Base-by-base conservation (phyloP, 1,140 invertebrate species). In the Penaeus vannamei region DNA sequence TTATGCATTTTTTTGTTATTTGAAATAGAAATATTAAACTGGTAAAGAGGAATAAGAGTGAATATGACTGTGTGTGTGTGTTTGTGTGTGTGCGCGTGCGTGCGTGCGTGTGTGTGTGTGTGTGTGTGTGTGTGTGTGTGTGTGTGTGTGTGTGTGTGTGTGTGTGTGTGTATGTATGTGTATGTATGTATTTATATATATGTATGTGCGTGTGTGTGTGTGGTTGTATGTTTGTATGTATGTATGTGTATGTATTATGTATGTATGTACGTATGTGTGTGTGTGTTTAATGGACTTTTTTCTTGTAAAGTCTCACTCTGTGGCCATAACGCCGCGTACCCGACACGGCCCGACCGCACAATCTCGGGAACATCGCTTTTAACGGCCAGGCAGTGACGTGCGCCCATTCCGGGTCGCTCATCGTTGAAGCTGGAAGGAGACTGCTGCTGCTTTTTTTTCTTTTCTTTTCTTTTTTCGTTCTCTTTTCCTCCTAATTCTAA, bases 231-330 rank as follows among this genome's bases (percentile, higher is more conserved):
- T 82, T 19, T 82, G 79, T 82, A 19, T 82, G 81, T 83, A 17
- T 83, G 81, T 83, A 53, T 83, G 46, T 83, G 81, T 83, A 53
- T 83, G 81, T 83, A 17, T 82, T 83, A n/a, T 83, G 81, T 53
- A n/a, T 83, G 81, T 83, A 17, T 83, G 81, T 83, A 53, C 61
- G 81, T 83, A 17, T 61, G 81, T 29, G 46, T 61, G 81, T 61
- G 46, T 29, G 81, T 61, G 81, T 83, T 10, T 61, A 10, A 26
- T 82, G 8, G 10, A 23, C 46, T 32, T 80, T 22, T 83, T 23
- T 62, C 46, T 8, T 0, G 46, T 10, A 8, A 53, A 53, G 14
- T 53, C 46, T 53, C 46, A 53, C 10, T 53, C 46, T 14, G 3
- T 53, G 46, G 10, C 46, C 46, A 53, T 53, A 53, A 53, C 14